phyloP scores from a whole-genome alignment of 2,797 vertebrate genomes.

The Aeoliscus strigatus region DNA sequence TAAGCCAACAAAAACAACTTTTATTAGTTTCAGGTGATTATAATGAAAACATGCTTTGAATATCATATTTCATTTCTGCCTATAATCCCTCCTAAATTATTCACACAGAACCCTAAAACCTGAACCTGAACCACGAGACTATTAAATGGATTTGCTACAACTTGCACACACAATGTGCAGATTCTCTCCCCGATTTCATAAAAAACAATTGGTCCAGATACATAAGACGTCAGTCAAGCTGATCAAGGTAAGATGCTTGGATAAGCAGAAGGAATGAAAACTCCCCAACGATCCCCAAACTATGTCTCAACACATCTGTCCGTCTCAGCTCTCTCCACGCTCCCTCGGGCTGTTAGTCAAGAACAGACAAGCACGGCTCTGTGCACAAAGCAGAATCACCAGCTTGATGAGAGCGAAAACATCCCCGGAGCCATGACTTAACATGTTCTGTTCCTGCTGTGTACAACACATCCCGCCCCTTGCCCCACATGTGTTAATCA shows the following conservation, averaged over 20 bases:
- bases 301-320: conserved; percentile 26
- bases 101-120: too few species aligned
- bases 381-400: conserved; percentile 19
- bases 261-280: conserved; percentile 30
- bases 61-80: too few species aligned
- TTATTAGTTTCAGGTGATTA: too few species aligned
- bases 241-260: conserved; percentile 29
- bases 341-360: conserved; percentile 44
- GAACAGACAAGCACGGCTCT: conserved; percentile 56
- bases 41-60: too few species aligned
- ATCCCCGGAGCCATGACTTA: conserved; percentile 31
- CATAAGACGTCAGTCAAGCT: conserved; percentile 21
- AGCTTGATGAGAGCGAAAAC: conserved; percentile 40
- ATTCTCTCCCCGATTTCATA: too few species aligned
- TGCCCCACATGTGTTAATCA: conserved; percentile 22
- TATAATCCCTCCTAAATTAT: too few species aligned
- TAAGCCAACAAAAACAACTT: too few species aligned
- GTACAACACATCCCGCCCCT: too few species aligned
- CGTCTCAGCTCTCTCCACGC: conserved; percentile 2
- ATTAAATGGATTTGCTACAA: too few species aligned
- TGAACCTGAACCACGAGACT: too few species aligned
- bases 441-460: conserved; percentile 32
- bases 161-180: too few species aligned
- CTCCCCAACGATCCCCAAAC: background rate
- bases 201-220: too few species aligned